Conservation (phyloP, 1,140 invertebrate genomes). For the Penaeus chinensis region DNA sequence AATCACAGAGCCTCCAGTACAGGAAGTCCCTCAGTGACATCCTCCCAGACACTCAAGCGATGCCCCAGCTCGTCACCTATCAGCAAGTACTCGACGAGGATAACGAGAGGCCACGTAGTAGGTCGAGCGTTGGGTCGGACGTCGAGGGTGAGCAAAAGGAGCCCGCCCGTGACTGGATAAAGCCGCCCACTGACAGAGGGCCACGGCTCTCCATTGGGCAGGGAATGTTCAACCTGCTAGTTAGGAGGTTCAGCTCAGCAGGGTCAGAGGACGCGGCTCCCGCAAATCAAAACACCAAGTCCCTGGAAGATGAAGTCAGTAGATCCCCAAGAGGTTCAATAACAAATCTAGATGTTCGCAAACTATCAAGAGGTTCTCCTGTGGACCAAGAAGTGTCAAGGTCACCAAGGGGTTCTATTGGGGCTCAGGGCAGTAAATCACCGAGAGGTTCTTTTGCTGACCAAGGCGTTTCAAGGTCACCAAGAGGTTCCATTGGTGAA, state of each 20-base stretch:
- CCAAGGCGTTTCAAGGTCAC: not conserved
- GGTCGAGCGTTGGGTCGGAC: too few relatives aligned
- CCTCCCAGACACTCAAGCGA: too few relatives aligned
- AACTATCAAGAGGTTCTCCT: not conserved
- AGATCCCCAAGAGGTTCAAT: too few relatives aligned
- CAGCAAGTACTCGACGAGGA: too few relatives aligned
- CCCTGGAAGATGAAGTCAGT: too few relatives aligned
- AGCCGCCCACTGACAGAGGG: not conserved
- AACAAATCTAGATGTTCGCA: too few relatives aligned
- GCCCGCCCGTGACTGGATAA: too few relatives aligned
- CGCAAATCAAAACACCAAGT: not conserved
- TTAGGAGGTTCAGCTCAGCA: constrained; percentile 21
- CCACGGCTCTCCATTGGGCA: constrained; percentile 31
- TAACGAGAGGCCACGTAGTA: too few relatives aligned
- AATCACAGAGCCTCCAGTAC: too few relatives aligned
- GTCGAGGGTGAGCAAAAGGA: too few relatives aligned
- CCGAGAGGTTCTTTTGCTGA: not conserved
- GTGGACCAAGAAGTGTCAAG: not conserved
- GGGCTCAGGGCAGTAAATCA: not conserved
- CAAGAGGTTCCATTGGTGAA: not conserved
- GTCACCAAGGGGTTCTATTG: constrained; percentile 3
- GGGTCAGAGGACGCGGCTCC: not conserved
- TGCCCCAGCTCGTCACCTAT: too few relatives aligned
- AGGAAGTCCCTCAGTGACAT: too few relatives aligned
- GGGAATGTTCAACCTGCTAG: constrained; percentile 46